Base-by-base conservation (phyloP, 2,113 vertebrate genomes). In the Xyrauchen texanus region DNA sequence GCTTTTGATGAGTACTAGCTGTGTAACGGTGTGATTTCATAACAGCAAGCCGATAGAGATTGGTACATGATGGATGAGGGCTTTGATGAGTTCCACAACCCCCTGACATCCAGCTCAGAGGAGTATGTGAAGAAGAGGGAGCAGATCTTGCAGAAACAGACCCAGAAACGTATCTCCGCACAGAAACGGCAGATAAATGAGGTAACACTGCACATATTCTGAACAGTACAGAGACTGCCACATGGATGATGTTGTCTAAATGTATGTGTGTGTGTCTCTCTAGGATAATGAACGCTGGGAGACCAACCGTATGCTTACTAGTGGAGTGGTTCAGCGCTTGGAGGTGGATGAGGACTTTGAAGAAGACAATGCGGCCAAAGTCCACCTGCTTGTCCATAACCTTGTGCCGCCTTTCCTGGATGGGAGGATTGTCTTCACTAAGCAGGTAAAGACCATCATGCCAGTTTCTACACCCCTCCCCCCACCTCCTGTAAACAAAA, bases 41-140 rank as follows among this genome's bases (percentile, higher is more conserved):
- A 10, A 11, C 86, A 99, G 98, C 98, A 99, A 98, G 97, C 97
- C 0, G 98, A 99, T 89, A 91, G 97, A 83, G 97, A 99, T 61
- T 99, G 98, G 98, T 99, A 99, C 90, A 99, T 98, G 97, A 98
- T 99, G 97, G 98, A 99, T 0, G 97, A 99, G 84, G 97, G 98
- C 9, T 98, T 94, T 0, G 97, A 99, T 0, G 98, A 99, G 89
- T 98, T 97, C 87, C 96, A 98, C 90, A 99, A 99, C 72, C 95
- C 97, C 0, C 86, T 99, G 88, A 95, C 95, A 5, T 94, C 95
- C 64, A 97, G 95, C 0, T 98, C 98, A 0, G 97, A 99, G 1
- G 97, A 99, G 16, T 99, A 99, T 0, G 87, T 99, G 64, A 95
- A 95, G 91, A 96, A 98, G 84, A 94, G 96, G 71, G 98, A 99